These are phyloP conservation scores for Gari tellinella DNA, from an alignment of 2,888 invertebrate species.

Conservation along the genomic window DNA sequence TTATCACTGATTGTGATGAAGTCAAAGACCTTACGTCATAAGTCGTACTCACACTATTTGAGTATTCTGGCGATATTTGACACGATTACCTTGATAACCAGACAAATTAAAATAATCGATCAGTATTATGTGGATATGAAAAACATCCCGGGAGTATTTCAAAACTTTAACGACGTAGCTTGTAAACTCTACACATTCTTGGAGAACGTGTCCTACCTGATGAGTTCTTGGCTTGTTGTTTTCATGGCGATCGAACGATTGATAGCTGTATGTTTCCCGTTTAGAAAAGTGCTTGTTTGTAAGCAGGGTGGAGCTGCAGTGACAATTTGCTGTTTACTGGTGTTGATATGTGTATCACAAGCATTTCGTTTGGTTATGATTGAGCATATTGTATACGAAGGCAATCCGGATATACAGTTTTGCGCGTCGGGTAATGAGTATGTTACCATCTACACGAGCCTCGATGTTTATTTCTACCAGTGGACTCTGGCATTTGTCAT, in stretches of 20 bases:
- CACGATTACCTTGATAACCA: conserved; percentile 73
- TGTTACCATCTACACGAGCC: conserved; percentile 60
- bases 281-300: conserved; percentile 74
- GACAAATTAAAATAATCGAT: conserved; percentile 65
- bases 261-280: conserved; percentile 80
- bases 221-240: conserved; percentile 81
- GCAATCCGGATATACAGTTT: conserved; percentile 4
- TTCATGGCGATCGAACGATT: conserved; percentile 80
- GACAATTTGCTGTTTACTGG: conserved; percentile 71
- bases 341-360: conserved; percentile 75
- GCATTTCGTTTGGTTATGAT: conserved; percentile 75
- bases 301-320: conserved; percentile 75
- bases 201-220: conserved; percentile 76
- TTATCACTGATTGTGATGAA: conserved; percentile 80
- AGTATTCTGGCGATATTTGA: conserved; percentile 80
- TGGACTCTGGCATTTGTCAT: conserved; percentile 74
- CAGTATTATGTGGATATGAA: conserved; percentile 46
- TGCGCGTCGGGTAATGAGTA: conserved; percentile 64
- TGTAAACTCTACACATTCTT: conserved; percentile 79
- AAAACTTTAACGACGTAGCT: conserved; percentile 64
- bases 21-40: conserved; percentile 73
- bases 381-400: conserved; percentile 29
- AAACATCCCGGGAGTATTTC: conserved; percentile 48
- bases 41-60: conserved; percentile 82
- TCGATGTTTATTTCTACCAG: conserved; percentile 72